These are phyloP conservation scores for Chinchilla lanigera DNA, from an alignment of 2,113 vertebrate genomes.

Conservation along the genomic window DNA sequence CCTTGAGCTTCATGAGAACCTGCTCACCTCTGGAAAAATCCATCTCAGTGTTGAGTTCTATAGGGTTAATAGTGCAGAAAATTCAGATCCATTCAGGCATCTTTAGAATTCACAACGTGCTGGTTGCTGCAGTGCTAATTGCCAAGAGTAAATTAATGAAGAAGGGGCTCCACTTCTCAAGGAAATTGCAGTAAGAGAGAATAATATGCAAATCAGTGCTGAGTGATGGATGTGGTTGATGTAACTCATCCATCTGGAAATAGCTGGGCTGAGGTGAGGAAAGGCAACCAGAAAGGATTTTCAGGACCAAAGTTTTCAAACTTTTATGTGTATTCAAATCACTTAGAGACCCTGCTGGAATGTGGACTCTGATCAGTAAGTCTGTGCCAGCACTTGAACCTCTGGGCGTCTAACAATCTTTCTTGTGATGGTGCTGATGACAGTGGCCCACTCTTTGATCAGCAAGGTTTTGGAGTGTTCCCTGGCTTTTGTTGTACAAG, in stretches of 20 bases:
- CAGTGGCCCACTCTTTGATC: background rate
- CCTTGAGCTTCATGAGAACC: background rate
- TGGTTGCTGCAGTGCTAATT: background rate
- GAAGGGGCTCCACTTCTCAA: background rate
- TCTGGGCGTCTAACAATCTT: background rate
- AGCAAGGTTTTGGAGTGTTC: background rate
- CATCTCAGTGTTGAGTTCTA: background rate
- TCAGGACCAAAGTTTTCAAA: background rate
- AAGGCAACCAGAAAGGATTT: background rate
- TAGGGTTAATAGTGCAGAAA: background rate
- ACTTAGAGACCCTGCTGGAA: background rate
- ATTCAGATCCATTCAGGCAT: background rate
- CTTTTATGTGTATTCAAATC: background rate
- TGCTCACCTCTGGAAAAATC: background rate
- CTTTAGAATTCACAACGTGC: background rate
- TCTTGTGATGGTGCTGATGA: background rate
- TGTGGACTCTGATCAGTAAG: background rate
- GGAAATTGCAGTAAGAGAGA: background rate
- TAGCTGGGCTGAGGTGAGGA: background rate
- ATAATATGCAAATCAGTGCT: background rate
- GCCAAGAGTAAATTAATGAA: too few relatives aligned
- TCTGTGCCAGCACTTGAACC: background rate
- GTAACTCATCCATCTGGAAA: background rate
- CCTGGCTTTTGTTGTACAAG: background rate
- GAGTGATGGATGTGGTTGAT: background rate